Conservation (phyloP, 1,140 invertebrate species). For the Ladona fulva region DNA sequence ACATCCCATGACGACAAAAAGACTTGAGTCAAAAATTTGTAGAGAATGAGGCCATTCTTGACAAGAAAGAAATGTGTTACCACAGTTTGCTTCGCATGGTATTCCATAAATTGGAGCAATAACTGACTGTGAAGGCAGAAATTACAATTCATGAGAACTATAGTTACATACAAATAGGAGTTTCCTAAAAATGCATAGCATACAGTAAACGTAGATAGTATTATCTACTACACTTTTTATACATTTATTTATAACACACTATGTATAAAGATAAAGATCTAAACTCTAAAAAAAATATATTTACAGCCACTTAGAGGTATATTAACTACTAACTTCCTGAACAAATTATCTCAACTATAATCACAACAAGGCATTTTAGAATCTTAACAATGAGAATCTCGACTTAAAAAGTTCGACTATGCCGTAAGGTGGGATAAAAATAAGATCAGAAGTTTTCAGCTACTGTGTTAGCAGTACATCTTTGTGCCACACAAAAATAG, state of each 20-base stretch:
- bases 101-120: not conserved
- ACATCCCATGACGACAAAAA: not conserved
- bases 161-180: not conserved
- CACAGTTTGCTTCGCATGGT: not conserved
- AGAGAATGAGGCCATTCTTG: not conserved
- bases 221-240: not conserved
- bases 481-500: too few relatives aligned
- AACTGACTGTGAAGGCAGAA: not conserved
- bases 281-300: conserved; percentile 9
- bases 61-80: not conserved
- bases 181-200: conserved; percentile 5
- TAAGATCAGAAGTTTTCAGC: not conserved
- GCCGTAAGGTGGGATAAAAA: not conserved
- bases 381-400: not conserved
- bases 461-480: too few relatives aligned
- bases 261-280: conserved; percentile 7
- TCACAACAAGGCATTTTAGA: conserved; percentile 9
- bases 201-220: not conserved
- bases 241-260: not conserved
- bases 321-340: conserved; percentile 10
- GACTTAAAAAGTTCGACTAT: not conserved
- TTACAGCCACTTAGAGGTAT: conserved; percentile 9
- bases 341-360: not conserved
- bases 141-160: not conserved
- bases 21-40: not conserved